phyloP scores from a whole-genome alignment of 53 echinoderm and acorn worm species.

The Glandiceps talaboti region DNA sequence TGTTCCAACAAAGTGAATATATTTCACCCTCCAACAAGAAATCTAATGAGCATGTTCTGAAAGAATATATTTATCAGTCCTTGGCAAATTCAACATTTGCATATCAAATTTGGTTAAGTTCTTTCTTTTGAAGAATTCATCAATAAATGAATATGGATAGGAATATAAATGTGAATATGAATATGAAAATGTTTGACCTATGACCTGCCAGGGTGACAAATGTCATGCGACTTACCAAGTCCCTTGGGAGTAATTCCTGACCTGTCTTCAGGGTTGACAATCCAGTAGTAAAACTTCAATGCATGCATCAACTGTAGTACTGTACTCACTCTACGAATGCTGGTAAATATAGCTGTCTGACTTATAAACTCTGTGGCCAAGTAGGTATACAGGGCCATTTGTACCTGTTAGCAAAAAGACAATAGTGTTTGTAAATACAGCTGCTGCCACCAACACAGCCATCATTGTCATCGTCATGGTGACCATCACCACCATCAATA shows the following conservation, averaged over 20 bases:
- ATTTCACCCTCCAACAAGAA: too few species aligned
- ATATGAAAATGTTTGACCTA: too few species aligned
- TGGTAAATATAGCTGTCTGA: slow-evolving; percentile 93
- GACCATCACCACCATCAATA: background rate
- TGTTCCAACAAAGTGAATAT: too few species aligned
- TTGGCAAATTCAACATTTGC: too few species aligned
- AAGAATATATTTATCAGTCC: too few species aligned
- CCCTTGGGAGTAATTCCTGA: slow-evolving; percentile 82
- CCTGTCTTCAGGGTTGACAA: slow-evolving; percentile 84
- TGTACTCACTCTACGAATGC: slow-evolving; percentile 86
- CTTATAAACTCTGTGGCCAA: slow-evolving; percentile 98
- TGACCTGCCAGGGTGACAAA: too few species aligned
- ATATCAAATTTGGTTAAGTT: too few species aligned
- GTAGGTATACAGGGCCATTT: slow-evolving; percentile 91
- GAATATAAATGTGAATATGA: too few species aligned
- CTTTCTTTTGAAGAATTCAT: too few species aligned
- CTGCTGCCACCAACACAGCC: background rate
- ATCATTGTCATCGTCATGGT: background rate
- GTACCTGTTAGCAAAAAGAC: slow-evolving; percentile 30
- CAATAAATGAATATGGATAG: too few species aligned
- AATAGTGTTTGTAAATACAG: background rate
- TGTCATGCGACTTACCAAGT: slow-evolving; percentile 51
- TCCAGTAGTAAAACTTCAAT: slow-evolving; percentile 97
- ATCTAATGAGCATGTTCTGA: too few species aligned
- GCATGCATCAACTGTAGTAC: slow-evolving; percentile 98